Evolutionary conservation across 2,888 invertebrate genomes (phyloP), one percentile per base, ranked within the genome.

Genomic region (Zaprionus bogoriensis): DNA sequence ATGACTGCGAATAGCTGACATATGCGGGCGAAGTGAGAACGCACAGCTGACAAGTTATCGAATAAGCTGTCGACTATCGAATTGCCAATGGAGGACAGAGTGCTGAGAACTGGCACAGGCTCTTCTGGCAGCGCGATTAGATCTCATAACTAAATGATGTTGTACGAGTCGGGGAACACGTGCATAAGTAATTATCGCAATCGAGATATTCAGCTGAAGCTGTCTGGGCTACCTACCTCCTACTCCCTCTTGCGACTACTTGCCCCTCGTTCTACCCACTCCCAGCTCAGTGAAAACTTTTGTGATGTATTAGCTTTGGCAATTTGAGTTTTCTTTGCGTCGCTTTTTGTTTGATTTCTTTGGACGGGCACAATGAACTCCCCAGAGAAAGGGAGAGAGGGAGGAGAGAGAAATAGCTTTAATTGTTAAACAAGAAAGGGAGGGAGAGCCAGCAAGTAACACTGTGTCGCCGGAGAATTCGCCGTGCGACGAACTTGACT

Each of bases 401-500:
- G 39, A 3, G 3, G 2, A 5, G 6, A 25, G n/a, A 25, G 3
- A 28, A 6, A 7, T 7, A 3, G 32, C 32, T 36, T 36, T 36
- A 36, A 36, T 36, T 36, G 32, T 14, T n/a, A n/a, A n/a, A n/a
- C 9, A 9, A 10, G 2, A 20, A 6, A 12, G 28, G 4, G 14
- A 14, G 14, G 0, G 25, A 25, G 41, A 23, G 22, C n/a, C n/a
- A n/a, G 36, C 0, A 25, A 10, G 22, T 2, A n/a, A n/a, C 41
- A 55, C 47, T 46, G 38, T 46, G 59, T 63, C 83, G 41, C 50
- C 48, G 39, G 71, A 54, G 72, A 75, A 63, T 45, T 42, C 52
- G 48, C 58, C 68, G 50, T 50, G 63, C 83, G 77, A 83, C 84
- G 83, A 72, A 73, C 74, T 80, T 80, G 84, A 80, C 77, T 79